Conservation (phyloP, 2,888 invertebrate genomes). For the Trissoscelio sp. region DNA sequence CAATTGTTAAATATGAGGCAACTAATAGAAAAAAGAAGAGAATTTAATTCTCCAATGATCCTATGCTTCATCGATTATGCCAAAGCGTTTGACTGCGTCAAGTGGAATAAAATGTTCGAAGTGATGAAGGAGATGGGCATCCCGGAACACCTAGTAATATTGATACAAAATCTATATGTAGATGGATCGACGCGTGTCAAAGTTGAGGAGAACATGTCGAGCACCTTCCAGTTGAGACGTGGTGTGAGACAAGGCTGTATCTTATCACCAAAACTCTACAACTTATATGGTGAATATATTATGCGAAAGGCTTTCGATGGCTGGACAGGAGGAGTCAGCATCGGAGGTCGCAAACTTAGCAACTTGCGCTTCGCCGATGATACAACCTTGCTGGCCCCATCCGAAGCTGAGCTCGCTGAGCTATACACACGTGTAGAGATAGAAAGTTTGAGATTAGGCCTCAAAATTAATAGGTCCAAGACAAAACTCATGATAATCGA, state of each 20-base stretch:
- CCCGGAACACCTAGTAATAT: background rate
- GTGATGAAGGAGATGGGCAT: background rate
- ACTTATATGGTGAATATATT: background rate
- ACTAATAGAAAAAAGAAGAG: background rate
- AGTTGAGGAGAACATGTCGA: no score
- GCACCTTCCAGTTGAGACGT: no score
- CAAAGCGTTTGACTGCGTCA: background rate
- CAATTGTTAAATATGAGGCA: background rate
- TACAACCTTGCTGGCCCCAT: background rate
- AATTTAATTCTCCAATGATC: background rate
- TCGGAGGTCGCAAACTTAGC: background rate
- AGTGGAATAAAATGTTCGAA: background rate
- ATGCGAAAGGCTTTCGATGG: background rate
- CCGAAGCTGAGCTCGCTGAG: background rate
- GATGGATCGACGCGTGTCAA: no score
- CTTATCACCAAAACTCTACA: background rate
- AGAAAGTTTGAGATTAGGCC: background rate
- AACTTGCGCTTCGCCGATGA: slow-evolving; percentile 3
- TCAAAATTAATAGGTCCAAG: background rate
- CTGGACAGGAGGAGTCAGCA: background rate
- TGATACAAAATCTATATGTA: no score
- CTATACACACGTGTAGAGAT: background rate
- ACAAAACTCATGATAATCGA: no score
- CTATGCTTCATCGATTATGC: background rate
- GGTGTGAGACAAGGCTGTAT: background rate